A percentile compares a stretch with the other conserved stretches of the same genome.
Conservation (phyloP, 1,140 invertebrate genomes). For the Ips nitidus region DNA sequence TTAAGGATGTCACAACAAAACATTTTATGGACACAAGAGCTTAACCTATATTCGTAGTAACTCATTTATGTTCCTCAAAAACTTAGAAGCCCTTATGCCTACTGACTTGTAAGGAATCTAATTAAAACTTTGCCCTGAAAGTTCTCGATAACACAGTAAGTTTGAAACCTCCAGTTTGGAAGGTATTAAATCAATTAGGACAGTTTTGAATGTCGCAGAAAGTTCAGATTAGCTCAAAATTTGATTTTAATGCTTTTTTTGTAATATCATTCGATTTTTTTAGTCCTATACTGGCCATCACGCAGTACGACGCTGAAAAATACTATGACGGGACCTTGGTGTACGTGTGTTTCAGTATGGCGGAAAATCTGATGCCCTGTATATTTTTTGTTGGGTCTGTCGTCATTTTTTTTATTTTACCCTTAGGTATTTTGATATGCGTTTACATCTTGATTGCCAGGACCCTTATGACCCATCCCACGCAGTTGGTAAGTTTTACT, state of each 20-base stretch:
- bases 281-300: constrained; percentile 79
- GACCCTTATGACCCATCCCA: constrained; percentile 77
- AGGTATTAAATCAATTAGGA: too few species aligned
- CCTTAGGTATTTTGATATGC: constrained; percentile 75
- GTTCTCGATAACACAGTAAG: neutral
- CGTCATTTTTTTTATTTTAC: constrained; percentile 80
- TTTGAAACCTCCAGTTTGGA: too few species aligned
- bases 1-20: neutral
- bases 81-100: neutral
- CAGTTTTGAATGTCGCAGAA: too few species aligned
- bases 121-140: constrained; percentile 16
- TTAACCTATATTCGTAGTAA: neutral
- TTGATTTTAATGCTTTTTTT: too few species aligned
- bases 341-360: constrained; percentile 74
- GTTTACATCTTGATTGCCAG: constrained; percentile 82
- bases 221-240: too few species aligned
- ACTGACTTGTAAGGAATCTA: constrained; percentile 8
- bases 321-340: constrained; percentile 71
- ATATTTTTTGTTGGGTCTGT: constrained; percentile 79
- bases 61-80: constrained; percentile 9
- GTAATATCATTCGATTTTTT: constrained; percentile 40
- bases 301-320: constrained; percentile 67
- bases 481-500: constrained; percentile 56
- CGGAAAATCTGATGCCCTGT: constrained; percentile 70
- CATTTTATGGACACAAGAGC: neutral